phyloP scores from a whole-genome alignment of 1,140 invertebrate species.

The Lerema accius region DNA sequence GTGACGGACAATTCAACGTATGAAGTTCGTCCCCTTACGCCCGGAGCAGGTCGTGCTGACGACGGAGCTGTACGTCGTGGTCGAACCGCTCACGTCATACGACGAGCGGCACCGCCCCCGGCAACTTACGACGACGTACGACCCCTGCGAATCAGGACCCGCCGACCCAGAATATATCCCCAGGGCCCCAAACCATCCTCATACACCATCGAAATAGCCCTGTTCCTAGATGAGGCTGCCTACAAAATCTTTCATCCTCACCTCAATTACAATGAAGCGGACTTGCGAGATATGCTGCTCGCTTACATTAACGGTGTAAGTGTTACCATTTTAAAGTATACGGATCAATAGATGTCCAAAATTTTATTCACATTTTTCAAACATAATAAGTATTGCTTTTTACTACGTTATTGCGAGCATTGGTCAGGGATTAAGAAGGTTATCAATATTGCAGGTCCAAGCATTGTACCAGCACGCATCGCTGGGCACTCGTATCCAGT shows the following conservation, averaged over 20 bases:
- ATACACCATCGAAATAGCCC: slow-evolving; percentile 85
- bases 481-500: slow-evolving; percentile 85
- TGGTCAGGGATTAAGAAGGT: no score
- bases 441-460: slow-evolving; percentile 84
- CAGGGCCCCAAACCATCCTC: slow-evolving; percentile 63
- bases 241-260: slow-evolving; percentile 88
- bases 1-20: slow-evolving; percentile 85
- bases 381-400: no score
- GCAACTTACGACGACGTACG: slow-evolving; percentile 58
- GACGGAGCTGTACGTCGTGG: slow-evolving; percentile 41
- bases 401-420: no score
- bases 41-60: slow-evolving; percentile 55
- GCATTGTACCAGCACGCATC: slow-evolving; percentile 90
- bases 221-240: slow-evolving; percentile 89
- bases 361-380: no score
- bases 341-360: no score
- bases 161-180: slow-evolving; percentile 52
- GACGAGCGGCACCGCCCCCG: slow-evolving; percentile 76
- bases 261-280: slow-evolving; percentile 85
- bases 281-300: slow-evolving; percentile 87
- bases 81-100: slow-evolving; percentile 82
- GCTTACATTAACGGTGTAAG: slow-evolving; percentile 89
- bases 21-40: slow-evolving; percentile 85
- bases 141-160: slow-evolving; percentile 50
- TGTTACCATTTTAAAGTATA: slow-evolving; percentile 32